Conservation (phyloP, 2,797 vertebrate species). For the Argentina silus region DNA sequence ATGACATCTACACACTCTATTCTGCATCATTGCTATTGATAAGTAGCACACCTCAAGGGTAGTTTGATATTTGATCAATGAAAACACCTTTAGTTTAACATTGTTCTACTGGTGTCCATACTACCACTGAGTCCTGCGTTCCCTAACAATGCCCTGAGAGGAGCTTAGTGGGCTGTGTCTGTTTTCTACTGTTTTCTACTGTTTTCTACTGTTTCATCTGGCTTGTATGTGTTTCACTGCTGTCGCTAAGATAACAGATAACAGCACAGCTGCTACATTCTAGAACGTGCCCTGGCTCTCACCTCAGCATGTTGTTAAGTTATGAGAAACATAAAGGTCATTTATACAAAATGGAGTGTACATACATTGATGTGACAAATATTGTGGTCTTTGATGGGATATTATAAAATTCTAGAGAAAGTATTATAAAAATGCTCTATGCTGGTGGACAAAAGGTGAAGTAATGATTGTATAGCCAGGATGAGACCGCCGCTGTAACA, state of each 20-base stretch:
- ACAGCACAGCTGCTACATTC: constrained; percentile 8
- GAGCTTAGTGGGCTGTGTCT: background rate
- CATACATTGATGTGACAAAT: constrained; percentile 37
- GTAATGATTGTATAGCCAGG: constrained; percentile 47
- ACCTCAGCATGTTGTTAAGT: constrained; percentile 17
- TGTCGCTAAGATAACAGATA: background rate
- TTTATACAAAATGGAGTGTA: constrained; percentile 37
- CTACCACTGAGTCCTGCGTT: background rate
- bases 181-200: background rate
- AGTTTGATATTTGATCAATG: background rate
- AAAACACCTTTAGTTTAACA: background rate
- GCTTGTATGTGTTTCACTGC: background rate
- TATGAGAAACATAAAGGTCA: constrained; percentile 24
- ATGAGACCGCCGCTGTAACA: constrained; percentile 46
- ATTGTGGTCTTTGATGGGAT: constrained; percentile 34
- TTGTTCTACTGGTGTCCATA: background rate
- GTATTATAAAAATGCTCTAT: constrained; percentile 29
- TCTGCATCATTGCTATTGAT: background rate
- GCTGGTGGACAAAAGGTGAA: constrained; percentile 32
- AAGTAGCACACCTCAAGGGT: constrained; percentile 7
- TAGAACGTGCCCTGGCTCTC: constrained; percentile 26
- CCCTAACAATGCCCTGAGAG: background rate
- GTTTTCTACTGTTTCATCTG: background rate
- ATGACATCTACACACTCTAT: constrained; percentile 27
- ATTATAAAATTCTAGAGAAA: constrained; percentile 46